Evolutionary conservation across 92 coral and sea anemone genomes (phyloP).

Genomic region (Porites divaricata): DNA sequence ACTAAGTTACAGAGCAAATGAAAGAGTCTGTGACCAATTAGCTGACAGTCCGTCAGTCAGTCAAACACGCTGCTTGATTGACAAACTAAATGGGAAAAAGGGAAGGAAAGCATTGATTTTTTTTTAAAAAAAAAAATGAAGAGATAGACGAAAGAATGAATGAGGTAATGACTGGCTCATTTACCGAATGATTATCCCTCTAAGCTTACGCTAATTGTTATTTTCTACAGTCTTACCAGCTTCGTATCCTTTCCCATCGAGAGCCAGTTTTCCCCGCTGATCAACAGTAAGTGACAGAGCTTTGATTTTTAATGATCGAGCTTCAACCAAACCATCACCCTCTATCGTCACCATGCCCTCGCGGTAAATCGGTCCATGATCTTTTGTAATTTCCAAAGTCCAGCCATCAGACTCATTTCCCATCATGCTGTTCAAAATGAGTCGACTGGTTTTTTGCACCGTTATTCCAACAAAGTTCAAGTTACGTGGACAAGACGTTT

Average conservation of each 20-base stretch:
- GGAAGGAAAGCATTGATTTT: too few species aligned
- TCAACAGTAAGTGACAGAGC: constrained; percentile 84
- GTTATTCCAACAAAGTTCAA: constrained; percentile 95
- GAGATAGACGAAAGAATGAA: too few species aligned
- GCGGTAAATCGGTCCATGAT: constrained; percentile 84
- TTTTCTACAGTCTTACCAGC: constrained; percentile 68
- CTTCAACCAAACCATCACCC: constrained; percentile 84
- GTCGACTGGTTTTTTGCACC: constrained; percentile 88
- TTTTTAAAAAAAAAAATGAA: too few species aligned
- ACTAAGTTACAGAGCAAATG: too few species aligned
- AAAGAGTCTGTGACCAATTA: too few species aligned
- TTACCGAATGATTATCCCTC: too few species aligned
- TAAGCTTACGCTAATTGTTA: too few species aligned
- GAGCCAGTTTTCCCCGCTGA: constrained; percentile 69
- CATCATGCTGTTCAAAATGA: constrained; percentile 63
- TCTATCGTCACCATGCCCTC: constrained; percentile 91
- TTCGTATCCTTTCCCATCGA: constrained; percentile 79
- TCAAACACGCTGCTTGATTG: too few species aligned
- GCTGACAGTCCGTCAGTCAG: too few species aligned
- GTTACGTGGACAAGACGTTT: constrained; percentile 71
- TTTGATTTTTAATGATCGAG: constrained; percentile 69
- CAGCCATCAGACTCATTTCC: constrained; percentile 82
- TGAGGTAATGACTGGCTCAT: too few species aligned
- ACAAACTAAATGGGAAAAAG: too few species aligned
- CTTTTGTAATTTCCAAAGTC: constrained; percentile 71